Conservation (phyloP, 1,140 invertebrate genomes). For the Diorhabda elongata region DNA sequence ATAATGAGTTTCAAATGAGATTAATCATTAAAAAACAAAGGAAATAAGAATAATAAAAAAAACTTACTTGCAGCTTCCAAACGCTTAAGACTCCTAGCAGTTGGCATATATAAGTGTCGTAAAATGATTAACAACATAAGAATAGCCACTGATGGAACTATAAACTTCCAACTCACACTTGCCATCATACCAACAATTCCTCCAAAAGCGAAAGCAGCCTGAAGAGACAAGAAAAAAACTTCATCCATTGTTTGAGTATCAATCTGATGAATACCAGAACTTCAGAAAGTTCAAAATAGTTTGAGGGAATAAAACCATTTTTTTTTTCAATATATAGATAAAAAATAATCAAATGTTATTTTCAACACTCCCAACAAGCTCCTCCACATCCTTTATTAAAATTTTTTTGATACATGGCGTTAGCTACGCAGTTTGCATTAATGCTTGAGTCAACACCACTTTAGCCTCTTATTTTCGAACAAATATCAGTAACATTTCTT, state of each 20-base stretch:
- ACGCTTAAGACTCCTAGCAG: constrained; percentile 61
- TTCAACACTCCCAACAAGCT: too few relatives aligned
- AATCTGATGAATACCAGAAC: too few relatives aligned
- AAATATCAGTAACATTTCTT: background rate
- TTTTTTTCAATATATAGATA: too few relatives aligned
- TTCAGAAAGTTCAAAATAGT: too few relatives aligned
- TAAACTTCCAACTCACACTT: constrained; percentile 29
- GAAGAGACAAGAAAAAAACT: constrained; percentile 11
- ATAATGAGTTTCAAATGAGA: too few relatives aligned
- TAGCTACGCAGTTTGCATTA: background rate
- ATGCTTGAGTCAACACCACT: too few relatives aligned
- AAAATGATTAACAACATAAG: constrained; percentile 52
- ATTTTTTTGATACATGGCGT: background rate
- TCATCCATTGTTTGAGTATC: too few relatives aligned
- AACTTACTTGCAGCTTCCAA: constrained; percentile 60
- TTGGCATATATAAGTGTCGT: constrained; percentile 56
- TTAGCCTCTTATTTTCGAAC: too few relatives aligned
- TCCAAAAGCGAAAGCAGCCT: constrained; percentile 28
- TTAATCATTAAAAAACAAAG: too few relatives aligned
- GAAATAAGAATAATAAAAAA: background rate
- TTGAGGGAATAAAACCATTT: too few relatives aligned
- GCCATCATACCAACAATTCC: constrained; percentile 30
- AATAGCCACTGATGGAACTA: constrained; percentile 50
- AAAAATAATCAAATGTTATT: too few relatives aligned
- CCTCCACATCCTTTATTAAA: too few relatives aligned